Percentiles rank a stretch among this genome's conserved stretches.
Evolutionary conservation across 2,797 vertebrate species (phyloP).

Genomic region (Diceros bicornis): DNA sequence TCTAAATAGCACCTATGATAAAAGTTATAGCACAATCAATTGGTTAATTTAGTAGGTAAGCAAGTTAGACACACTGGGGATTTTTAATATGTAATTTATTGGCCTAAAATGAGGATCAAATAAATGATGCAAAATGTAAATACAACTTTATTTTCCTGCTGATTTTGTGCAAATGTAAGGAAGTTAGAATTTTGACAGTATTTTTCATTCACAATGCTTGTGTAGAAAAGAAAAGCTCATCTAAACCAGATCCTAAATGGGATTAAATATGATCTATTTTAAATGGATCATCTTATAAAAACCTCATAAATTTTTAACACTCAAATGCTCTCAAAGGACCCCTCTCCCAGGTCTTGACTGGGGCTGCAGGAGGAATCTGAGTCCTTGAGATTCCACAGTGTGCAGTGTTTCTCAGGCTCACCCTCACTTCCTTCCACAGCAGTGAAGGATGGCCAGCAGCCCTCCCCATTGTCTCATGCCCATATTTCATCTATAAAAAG

Average conservation of each 20-base stretch:
- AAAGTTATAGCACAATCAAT: not conserved
- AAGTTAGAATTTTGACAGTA: conserved; percentile 64
- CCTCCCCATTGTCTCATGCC: not conserved
- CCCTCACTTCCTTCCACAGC: not conserved
- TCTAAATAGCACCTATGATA: not conserved
- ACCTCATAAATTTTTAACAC: conserved; percentile 56
- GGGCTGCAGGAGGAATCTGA: not conserved
- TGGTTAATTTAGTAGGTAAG: conserved; percentile 47
- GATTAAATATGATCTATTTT: conserved; percentile 72
- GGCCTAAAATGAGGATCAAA: conserved; percentile 56
- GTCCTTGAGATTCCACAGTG: conserved; percentile 12
- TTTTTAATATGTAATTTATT: conserved; percentile 57
- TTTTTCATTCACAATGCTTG: conserved; percentile 58
- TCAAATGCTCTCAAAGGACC: conserved; percentile 46
- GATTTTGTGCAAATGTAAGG: conserved; percentile 60
- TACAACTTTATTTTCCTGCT: conserved; percentile 5
- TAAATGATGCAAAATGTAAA: conserved; percentile 23
- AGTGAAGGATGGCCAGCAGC: not conserved
- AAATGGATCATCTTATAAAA: conserved; percentile 74
- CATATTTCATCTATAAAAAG: conserved; percentile 22
- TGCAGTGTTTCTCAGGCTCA: not conserved
- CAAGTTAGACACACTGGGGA: not conserved
- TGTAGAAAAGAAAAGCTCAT: conserved; percentile 61
- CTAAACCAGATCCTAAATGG: conserved; percentile 71
- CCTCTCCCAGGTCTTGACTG: not conserved